Evolutionary conservation across 2,113 vertebrate species (phyloP).

Genomic region (Cheirogaleus medius): DNA sequence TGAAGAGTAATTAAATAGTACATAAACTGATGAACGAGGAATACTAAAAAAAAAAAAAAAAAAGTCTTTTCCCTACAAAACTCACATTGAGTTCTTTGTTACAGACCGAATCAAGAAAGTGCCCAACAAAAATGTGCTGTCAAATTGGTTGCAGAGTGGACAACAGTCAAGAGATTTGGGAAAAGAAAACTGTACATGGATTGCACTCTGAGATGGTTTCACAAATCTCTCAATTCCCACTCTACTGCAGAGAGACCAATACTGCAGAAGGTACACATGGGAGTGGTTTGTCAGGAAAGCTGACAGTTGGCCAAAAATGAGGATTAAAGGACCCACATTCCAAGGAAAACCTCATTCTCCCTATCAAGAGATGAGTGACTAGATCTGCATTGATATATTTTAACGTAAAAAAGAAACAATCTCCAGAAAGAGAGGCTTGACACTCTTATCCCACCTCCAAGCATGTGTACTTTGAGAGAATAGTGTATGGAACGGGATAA

Average conservation of each 20-base stretch:
- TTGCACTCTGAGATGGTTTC: fast-evolving
- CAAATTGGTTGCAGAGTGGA: fast-evolving
- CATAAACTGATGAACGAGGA: neutral
- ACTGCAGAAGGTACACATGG: fast-evolving
- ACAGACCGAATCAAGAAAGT: neutral
- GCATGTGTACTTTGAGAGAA: neutral
- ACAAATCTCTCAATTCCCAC: neutral
- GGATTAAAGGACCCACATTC: too few species aligned
- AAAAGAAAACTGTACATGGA: neutral
- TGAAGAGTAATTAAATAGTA: neutral
- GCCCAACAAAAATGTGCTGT: neutral
- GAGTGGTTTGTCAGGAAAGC: fast-evolving
- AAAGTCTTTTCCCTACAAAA: neutral
- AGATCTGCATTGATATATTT: too few species aligned
- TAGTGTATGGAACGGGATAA: fast-evolving
- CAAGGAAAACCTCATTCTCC: neutral
- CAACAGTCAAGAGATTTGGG: too few species aligned
- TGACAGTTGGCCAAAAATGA: fast-evolving
- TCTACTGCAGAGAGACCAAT: neutral
- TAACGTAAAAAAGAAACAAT: neutral
- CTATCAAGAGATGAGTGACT: neutral
- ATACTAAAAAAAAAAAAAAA: neutral
- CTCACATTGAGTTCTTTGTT: neutral
- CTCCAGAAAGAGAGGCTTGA: neutral
- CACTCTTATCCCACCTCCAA: fast-evolving